A percentile compares a stretch with the other conserved stretches of the same genome.
phyloP scores from a whole-genome alignment of 2,797 vertebrate genomes.

The Buceros bicornis region DNA sequence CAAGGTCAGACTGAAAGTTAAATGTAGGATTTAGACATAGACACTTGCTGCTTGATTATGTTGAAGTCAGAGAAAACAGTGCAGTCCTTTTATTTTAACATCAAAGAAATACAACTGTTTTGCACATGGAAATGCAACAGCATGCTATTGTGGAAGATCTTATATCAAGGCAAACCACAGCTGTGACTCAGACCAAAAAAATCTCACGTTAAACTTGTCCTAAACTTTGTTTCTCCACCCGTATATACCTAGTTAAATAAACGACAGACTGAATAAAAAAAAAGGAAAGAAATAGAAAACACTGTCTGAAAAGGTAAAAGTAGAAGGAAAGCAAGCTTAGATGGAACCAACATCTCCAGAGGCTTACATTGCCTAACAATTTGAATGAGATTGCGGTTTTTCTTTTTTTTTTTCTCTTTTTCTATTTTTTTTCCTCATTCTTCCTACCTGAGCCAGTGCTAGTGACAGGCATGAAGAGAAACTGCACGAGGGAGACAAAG shows the following conservation, averaged over 20 bases:
- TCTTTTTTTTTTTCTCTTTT: neutral
- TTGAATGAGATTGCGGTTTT: neutral
- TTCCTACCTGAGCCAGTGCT: neutral
- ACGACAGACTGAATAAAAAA: neutral
- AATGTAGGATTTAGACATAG: conserved; percentile 9
- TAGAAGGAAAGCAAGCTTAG: neutral
- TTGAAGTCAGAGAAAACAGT: conserved; percentile 56
- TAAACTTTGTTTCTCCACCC: conserved; percentile 2
- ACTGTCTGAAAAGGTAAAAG: neutral
- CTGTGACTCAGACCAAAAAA: conserved; percentile 32
- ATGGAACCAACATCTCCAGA: neutral
- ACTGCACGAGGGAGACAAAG: conserved; percentile 41
- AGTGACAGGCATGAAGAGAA: conserved; percentile 47
- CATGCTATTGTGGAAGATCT: conserved; percentile 2
- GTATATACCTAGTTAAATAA: neutral
- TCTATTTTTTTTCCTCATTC: neutral
- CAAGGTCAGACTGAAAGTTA: conserved; percentile 63
- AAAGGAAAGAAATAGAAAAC: neutral
- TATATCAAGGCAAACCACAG: conserved; percentile 53
- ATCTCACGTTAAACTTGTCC: neutral
- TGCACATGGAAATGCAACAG: conserved; percentile 43
- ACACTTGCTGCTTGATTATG: conserved; percentile 21
- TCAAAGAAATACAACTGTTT: conserved; percentile 56
- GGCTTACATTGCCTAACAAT: neutral
- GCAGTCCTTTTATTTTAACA: conserved; percentile 54